Conservation (phyloP, 2,797 vertebrate species). For the Rhinophrynus dorsalis region DNA sequence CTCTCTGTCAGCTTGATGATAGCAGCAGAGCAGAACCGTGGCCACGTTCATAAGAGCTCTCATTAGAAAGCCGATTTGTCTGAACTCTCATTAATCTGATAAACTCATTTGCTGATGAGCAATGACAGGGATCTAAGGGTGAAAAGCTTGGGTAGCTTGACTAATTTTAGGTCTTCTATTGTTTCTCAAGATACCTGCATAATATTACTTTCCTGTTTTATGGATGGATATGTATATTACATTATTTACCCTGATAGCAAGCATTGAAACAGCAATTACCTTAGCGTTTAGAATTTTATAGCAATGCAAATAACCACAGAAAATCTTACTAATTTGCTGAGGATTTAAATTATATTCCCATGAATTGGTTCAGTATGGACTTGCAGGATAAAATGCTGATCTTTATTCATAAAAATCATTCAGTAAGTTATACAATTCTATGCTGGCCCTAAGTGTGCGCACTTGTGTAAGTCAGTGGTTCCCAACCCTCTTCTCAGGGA, state of each 20-base stretch:
- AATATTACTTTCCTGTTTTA: neutral
- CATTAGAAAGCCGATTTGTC: slow-evolving; percentile 78
- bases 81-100: slow-evolving; percentile 88
- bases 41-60: slow-evolving; percentile 72
- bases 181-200: neutral
- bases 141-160: slow-evolving; percentile 16
- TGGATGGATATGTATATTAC: neutral
- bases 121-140: slow-evolving; percentile 66
- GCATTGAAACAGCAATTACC: no score
- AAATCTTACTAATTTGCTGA: no score
- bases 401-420: no score
- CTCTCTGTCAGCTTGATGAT: slow-evolving; percentile 71
- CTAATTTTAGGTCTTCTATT: slow-evolving; percentile 16
- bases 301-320: no score
- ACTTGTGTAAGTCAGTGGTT: no score
- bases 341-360: no score
- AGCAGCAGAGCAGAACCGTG: slow-evolving; percentile 75
- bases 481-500: no score
- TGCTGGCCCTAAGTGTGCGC: no score
- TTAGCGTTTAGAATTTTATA: no score
- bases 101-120: slow-evolving; percentile 85
- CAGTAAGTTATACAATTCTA: no score
- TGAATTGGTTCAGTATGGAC: no score
- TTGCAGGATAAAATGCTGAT: no score
- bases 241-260: neutral